These are phyloP conservation scores for Nycticebus coucang DNA, from an alignment of 2,113 vertebrate species.

Conservation along the genomic window DNA sequence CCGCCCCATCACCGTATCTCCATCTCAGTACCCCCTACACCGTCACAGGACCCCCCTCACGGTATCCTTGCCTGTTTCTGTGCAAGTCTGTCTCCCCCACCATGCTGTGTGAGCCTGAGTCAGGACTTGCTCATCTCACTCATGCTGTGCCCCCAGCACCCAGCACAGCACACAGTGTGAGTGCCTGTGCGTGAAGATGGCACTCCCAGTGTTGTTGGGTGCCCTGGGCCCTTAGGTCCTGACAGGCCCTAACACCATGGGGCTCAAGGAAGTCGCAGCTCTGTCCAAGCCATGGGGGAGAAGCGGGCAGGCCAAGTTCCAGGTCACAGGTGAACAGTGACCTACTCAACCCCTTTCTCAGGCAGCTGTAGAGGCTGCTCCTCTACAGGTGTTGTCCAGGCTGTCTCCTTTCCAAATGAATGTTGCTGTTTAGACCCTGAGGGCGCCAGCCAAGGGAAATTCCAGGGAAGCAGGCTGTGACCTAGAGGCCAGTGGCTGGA, in stretches of 20 bases:
- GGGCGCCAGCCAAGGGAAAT: neutral
- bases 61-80: neutral
- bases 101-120: neutral
- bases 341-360: neutral
- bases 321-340: neutral
- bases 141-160: neutral
- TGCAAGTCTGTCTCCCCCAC: neutral
- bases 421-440: neutral
- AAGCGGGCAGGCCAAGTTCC: neutral
- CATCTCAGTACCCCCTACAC: no score
- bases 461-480: no score
- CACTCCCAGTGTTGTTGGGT: neutral
- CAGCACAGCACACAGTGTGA: fast-evolving
- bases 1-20: no score
- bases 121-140: neutral
- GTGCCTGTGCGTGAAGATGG: neutral
- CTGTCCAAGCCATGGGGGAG: neutral
- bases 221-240: neutral
- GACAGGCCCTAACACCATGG: neutral
- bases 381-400: fast-evolving
- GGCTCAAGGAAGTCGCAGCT: neutral
- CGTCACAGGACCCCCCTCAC: neutral
- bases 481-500: neutral
- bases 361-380: neutral
- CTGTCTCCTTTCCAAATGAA: neutral